Percentiles rank a stretch among this genome's conserved stretches.
Conservation (phyloP, 2,113 vertebrate genomes). For the Ptychochromis oligacanthus region DNA sequence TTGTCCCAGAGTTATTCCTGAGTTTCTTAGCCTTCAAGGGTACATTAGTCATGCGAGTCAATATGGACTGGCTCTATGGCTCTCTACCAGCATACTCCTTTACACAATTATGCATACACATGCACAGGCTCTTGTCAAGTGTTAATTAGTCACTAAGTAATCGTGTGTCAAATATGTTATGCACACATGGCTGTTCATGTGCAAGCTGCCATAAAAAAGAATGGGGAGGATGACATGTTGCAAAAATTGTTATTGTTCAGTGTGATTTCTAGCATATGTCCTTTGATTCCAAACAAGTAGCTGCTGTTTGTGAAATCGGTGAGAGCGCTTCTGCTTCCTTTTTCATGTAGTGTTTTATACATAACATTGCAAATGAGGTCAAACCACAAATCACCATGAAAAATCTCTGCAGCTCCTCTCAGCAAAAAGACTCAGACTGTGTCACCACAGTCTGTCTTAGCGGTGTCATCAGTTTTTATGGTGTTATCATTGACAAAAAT, state of each 20-base stretch:
- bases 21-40: background rate
- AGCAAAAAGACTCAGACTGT: background rate
- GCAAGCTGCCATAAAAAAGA: background rate
- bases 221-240: background rate
- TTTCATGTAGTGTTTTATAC: conserved; percentile 4
- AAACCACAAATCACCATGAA: background rate
- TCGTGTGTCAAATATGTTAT: background rate
- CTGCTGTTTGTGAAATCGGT: background rate
- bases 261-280: background rate
- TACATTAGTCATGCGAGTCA: background rate
- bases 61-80: background rate
- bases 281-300: background rate
- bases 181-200: background rate
- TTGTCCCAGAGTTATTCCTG: background rate
- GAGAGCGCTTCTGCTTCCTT: background rate
- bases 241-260: background rate
- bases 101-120: background rate
- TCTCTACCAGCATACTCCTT: background rate
- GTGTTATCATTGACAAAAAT: background rate
- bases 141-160: conserved; percentile 12
- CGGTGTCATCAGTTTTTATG: background rate
- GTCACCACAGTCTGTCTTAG: background rate
- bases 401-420: background rate
- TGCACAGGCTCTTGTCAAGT: background rate
- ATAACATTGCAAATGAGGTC: background rate